phyloP scores from a whole-genome alignment of 1,140 invertebrate genomes.

The Drosophila murphyi region DNA sequence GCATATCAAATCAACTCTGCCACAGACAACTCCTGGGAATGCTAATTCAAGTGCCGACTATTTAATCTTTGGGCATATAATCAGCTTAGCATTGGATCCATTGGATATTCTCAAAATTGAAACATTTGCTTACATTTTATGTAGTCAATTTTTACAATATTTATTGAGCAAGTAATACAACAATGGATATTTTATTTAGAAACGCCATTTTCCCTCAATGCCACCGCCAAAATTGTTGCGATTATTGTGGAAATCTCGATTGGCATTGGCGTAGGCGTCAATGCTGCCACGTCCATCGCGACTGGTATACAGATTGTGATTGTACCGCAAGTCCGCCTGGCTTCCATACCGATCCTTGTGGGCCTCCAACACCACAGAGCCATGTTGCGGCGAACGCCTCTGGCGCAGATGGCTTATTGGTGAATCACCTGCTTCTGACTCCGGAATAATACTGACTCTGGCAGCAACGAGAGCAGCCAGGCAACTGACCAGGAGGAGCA shows the following conservation, averaged over 20 bases:
- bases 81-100: too few species aligned
- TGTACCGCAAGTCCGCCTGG: conserved; percentile 59
- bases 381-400: conserved; percentile 50
- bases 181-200: conserved; percentile 31
- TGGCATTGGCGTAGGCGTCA: conserved; percentile 76
- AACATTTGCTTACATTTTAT: too few species aligned
- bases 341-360: conserved; percentile 59
- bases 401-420: conserved; percentile 17
- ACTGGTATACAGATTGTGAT: conserved; percentile 66
- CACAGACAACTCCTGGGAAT: neutral
- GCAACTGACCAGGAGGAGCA: conserved; percentile 43
- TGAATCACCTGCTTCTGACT: neutral
- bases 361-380: conserved; percentile 45
- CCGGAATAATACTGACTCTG: too few species aligned
- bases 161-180: neutral
- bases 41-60: neutral
- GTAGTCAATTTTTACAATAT: too few species aligned
- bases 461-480: conserved; percentile 26
- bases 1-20: conserved; percentile 6
- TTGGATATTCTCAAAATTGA: too few species aligned
- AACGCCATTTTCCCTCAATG: conserved; percentile 51
- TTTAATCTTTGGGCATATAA: neutral
- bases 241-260: conserved; percentile 63
- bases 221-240: conserved; percentile 64
- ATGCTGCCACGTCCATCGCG: conserved; percentile 67